Evolutionary conservation across 2,888 invertebrate genomes (phyloP), one percentile per base, ranked within the genome.

Genomic region (Orthosia cruda): DNA sequence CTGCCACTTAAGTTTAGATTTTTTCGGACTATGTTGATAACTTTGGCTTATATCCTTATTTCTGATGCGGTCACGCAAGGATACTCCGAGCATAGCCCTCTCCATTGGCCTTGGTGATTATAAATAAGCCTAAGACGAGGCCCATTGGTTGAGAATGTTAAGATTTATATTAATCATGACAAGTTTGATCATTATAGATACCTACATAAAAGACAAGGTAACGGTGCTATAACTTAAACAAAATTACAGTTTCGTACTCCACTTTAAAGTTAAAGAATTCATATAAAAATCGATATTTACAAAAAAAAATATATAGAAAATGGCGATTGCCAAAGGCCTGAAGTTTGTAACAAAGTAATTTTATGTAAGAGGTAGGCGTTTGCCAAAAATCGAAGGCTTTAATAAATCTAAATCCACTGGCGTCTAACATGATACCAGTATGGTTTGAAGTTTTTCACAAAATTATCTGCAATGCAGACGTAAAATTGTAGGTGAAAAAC

Each of bases 281-380:
- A 54, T 75, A 57, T 52, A 57, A 52, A 81, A 69, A 71, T 65
- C 45, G 55, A 45, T 50, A 57, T 65, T 15, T 62, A n/a, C n/a
- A n/a, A n/a, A 66, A 81, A 66, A 81, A 76, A 77, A 15, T 62
- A 52, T 71, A 61, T 13, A 71, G 55, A 76, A 77, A 71, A 65
- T 71, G 61, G 71, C 50, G 57, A 71, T 62, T 66, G 71, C 65
- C 57, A 57, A 55, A 65, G 50, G 40, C 50, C 71, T 58, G 26
- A 54, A 77, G 71, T 66, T 77, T 54, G 58, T 69, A 68, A 71
- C 71, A 77, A 77, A 63, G 65, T 63, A 65, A 62, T 77, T 74
- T 75, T 78, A 75, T 66, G n/a, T 62, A 82, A 82, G n/a, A 82
- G 64, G 57, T 80, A 81, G 57, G 62, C 52, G 54, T 76, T 76